Evolutionary conservation across 2,113 vertebrate species (phyloP), one percentile per base, ranked within the genome.

Genomic region (Steatornis caripensis): DNA sequence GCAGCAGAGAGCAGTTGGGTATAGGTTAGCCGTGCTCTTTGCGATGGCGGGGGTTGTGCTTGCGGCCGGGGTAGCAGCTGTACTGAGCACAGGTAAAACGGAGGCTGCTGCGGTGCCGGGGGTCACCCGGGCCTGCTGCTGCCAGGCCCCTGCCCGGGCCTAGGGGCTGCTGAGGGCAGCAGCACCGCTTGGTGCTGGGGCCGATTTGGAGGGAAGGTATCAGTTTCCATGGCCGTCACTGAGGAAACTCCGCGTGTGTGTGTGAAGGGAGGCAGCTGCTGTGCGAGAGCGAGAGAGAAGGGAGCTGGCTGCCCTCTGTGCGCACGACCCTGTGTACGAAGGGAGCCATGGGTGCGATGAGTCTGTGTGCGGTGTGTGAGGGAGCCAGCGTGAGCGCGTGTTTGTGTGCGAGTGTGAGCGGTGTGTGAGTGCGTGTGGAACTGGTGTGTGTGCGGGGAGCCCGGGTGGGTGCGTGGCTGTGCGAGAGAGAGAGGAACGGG

Each of bases 31-130:
- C 2, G 5, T 1, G 85, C 48, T 10, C 2, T 2, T 10, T 6
- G 75, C 1, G 3, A 9, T 5, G 27, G 34, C 0, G 39, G 18
- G 1, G 78, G 62, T 6, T 1, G 69, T 3, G 75, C 74, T 29
- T 0, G 2, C 10, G 71, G 77, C 19, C 15, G 10, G 13, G 30
- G 27, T 0, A 22, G 54, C 69, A 10, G 60, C 58, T 9, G 41
- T 4, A 6, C 3, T 1, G 15, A 23, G 54, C 0, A 1, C 5
- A 2, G 51, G 51, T 0, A 5, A 10, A 32, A 8, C 41, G 37
- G 6, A 49, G 24, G 41, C 64, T 8, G 66, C 41, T 19, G 53
- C n/a, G 3, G 24, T 4, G 37, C 22, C 10, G 7, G 39, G 32
- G 57, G 18, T 12, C 41, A n/a, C 32, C 6, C 5, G 5, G 30